Conservation (phyloP, 2,888 invertebrate species). For the Drosophila borealis region DNA sequence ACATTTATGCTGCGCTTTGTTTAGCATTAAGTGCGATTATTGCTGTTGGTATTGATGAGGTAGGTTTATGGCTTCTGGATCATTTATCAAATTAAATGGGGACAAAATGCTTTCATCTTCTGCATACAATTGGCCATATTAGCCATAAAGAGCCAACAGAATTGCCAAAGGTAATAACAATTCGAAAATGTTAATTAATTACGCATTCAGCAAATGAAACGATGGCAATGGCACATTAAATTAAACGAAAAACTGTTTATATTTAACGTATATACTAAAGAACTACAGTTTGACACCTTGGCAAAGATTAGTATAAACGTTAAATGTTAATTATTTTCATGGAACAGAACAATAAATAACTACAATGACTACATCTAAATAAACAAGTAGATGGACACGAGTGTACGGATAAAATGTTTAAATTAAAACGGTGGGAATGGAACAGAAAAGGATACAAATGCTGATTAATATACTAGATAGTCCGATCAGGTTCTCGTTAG, state of each 20-base stretch:
- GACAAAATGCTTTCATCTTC: constrained; percentile 48
- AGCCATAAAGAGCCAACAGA: constrained; percentile 23
- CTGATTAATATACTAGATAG: no score
- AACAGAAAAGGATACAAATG: no score
- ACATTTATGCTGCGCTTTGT: constrained; percentile 13
- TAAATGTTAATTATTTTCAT: constrained; percentile 10
- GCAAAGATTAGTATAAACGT: background rate
- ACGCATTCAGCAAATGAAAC: background rate
- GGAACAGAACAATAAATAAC: background rate
- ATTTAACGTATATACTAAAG: background rate
- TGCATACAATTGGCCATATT: constrained; percentile 35
- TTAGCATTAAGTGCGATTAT: constrained; percentile 64
- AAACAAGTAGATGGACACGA: constrained; percentile 99
- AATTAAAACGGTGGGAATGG: no score
- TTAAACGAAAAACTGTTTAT: background rate
- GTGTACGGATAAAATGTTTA: constrained; percentile 85
- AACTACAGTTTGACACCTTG: constrained; percentile 86
- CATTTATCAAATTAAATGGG: constrained; percentile 58
- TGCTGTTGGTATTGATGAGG: constrained; percentile 53
- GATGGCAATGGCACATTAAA: background rate
- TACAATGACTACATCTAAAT: constrained; percentile 88
- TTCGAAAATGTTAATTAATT: constrained; percentile 34
- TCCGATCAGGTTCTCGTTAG: no score
- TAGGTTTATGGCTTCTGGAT: constrained; percentile 55
- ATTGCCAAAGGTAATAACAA: constrained; percentile 14